Evolutionary conservation across 2,113 vertebrate genomes (phyloP).

Genomic region (Megaceryle maxima): DNA sequence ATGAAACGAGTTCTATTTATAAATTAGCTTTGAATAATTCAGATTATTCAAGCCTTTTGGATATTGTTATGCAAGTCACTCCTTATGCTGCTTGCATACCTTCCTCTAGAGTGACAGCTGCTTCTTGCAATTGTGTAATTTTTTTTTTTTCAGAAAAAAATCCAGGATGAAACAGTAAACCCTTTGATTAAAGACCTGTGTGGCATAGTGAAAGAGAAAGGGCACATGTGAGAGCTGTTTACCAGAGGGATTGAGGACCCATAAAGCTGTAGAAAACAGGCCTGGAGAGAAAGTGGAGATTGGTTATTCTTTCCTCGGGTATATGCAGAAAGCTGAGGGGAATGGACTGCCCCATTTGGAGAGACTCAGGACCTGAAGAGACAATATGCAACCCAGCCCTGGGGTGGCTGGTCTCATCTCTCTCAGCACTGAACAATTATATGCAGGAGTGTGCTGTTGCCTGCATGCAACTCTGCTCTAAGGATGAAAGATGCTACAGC

Average conservation of each 20-base stretch:
- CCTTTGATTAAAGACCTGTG: constrained; percentile 10
- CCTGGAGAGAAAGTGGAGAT: not conserved
- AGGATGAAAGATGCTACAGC: not conserved
- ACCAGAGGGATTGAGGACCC: not conserved
- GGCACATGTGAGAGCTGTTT: not conserved
- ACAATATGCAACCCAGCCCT: accelerated
- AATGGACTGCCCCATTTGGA: not conserved
- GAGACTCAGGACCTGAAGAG: not conserved
- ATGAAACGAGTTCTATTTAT: not conserved
- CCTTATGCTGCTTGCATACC: not conserved
- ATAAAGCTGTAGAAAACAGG: not conserved
- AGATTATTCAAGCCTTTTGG: not conserved
- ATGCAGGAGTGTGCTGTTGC: not conserved
- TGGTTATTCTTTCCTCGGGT: not conserved
- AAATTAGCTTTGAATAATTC: not conserved
- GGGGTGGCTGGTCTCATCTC: not conserved
- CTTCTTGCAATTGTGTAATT: not conserved
- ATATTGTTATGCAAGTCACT: not conserved
- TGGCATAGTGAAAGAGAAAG: not conserved
- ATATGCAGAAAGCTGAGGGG: not conserved
- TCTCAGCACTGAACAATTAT: not conserved
- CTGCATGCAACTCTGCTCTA: accelerated
- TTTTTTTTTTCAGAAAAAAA: not conserved
- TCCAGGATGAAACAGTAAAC: not conserved
- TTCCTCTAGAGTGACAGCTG: not conserved